phyloP scores from a whole-genome alignment of 2,113 vertebrate genomes.

The Actinemys pallida region DNA sequence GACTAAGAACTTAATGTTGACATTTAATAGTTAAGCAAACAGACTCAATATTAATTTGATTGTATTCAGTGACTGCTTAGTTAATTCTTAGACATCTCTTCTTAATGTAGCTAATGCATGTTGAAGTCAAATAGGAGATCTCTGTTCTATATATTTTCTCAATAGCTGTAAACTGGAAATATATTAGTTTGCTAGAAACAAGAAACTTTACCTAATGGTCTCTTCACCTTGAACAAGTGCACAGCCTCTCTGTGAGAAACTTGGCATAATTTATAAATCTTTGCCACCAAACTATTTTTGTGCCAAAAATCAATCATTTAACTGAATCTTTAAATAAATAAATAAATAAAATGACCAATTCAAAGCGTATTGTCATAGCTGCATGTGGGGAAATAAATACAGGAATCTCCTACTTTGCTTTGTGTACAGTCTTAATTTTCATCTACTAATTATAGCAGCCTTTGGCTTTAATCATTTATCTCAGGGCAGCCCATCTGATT shows the following conservation, averaged over 20 bases:
- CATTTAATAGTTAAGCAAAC: slow-evolving; percentile 8
- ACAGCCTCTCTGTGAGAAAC: slow-evolving; percentile 24
- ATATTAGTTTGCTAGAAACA: not conserved
- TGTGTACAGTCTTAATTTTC: slow-evolving; percentile 26
- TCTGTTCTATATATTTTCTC: slow-evolving; percentile 22
- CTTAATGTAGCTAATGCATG: not conserved
- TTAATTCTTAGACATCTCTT: slow-evolving; percentile 47
- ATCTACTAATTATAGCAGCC: slow-evolving; percentile 43
- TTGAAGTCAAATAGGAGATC: not conserved
- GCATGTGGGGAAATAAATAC: slow-evolving; percentile 47
- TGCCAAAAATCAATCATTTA: not conserved
- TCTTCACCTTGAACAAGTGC: slow-evolving; percentile 12
- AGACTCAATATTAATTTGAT: slow-evolving; percentile 26
- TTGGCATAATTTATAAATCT: not conserved
- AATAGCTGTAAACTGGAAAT: slow-evolving; percentile 13
- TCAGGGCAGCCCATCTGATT: slow-evolving; percentile 55
- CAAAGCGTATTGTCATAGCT: slow-evolving; percentile 8
- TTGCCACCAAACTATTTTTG: slow-evolving; percentile 25
- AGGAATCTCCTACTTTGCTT: slow-evolving; percentile 35
- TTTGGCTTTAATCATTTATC: slow-evolving; percentile 58
- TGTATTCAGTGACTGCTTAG: not conserved
- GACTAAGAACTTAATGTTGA: not conserved
- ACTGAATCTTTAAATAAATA: not conserved
- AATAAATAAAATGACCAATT: not conserved
- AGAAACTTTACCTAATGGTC: slow-evolving; percentile 36